These are phyloP conservation scores for Drosophila nigromelanica DNA, from an alignment of 1,140 invertebrate species.

Conservation along the genomic window DNA sequence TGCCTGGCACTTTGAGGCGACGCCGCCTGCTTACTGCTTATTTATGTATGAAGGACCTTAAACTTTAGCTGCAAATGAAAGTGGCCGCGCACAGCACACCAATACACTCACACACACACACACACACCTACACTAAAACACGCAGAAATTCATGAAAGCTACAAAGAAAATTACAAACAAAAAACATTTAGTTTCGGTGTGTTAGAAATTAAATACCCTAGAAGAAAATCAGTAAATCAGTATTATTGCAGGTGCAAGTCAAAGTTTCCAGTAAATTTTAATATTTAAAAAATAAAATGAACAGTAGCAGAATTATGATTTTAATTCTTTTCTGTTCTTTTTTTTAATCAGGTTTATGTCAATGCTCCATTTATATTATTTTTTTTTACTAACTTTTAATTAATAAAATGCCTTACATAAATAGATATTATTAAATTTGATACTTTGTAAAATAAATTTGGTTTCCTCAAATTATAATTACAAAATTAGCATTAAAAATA, in stretches of 20 bases:
- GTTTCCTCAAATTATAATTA: no score
- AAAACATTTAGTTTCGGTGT: background rate
- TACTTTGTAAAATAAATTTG: no score
- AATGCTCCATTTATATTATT: no score
- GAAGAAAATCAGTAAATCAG: background rate
- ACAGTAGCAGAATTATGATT: no score
- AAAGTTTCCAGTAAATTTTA: background rate
- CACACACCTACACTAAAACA: background rate
- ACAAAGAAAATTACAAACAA: slow-evolving; percentile 20
- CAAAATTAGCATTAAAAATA: no score
- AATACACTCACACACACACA: background rate
- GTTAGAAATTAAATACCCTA: background rate
- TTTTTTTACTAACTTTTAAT: no score
- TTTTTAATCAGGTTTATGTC: no score
- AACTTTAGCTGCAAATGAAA: slow-evolving; percentile 76
- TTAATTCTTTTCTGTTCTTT: no score
- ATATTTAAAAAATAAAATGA: no score
- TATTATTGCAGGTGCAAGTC: background rate
- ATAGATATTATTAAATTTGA: no score
- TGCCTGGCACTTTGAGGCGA: slow-evolving; percentile 69
- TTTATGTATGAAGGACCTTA: slow-evolving; percentile 82
- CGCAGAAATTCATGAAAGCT: slow-evolving; percentile 24
- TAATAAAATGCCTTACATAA: no score
- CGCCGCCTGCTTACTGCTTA: slow-evolving; percentile 74
- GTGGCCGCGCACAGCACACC: slow-evolving; percentile 49